Percentiles rank a stretch among this genome's conserved stretches.
Conservation (phyloP, 2,113 vertebrate genomes). For the Pluvianellus socialis region DNA sequence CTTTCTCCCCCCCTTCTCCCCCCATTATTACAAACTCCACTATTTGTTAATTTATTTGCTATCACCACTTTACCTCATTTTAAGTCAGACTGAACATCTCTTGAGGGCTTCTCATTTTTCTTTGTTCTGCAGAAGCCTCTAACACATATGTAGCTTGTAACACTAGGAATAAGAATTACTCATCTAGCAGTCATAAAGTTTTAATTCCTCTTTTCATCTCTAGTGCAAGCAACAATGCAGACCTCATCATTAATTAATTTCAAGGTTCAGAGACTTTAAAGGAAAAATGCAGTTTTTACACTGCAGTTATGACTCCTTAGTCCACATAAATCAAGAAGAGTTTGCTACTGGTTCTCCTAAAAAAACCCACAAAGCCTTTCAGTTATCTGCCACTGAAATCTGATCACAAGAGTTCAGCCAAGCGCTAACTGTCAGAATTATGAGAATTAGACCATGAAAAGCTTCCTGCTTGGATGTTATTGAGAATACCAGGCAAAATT, state of each 20-base stretch:
- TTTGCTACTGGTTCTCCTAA: not conserved
- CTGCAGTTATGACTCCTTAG: not conserved
- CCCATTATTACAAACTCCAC: not conserved
- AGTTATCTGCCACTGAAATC: not conserved
- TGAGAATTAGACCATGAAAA: not conserved
- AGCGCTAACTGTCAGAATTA: not conserved
- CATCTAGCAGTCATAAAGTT: not conserved
- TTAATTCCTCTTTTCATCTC: not conserved
- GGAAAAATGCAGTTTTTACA: not conserved
- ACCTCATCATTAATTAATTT: not conserved
- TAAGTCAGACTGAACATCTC: not conserved
- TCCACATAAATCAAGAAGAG: not conserved
- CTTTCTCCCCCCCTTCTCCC: accelerated
- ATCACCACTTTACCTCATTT: not conserved
- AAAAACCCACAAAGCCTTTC: not conserved
- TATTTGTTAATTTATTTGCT: not conserved
- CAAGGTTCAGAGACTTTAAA: not conserved
- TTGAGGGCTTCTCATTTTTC: not conserved
- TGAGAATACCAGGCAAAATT: not conserved
- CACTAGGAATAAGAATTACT: not conserved
- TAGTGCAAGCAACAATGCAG: not conserved
- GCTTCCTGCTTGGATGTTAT: not conserved
- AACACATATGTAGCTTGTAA: not conserved
- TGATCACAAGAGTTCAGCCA: not conserved
- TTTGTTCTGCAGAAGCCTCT: not conserved